Evolutionary conservation across 2,888 invertebrate species (phyloP).

Genomic region (Euspilapteryx auroguttella): DNA sequence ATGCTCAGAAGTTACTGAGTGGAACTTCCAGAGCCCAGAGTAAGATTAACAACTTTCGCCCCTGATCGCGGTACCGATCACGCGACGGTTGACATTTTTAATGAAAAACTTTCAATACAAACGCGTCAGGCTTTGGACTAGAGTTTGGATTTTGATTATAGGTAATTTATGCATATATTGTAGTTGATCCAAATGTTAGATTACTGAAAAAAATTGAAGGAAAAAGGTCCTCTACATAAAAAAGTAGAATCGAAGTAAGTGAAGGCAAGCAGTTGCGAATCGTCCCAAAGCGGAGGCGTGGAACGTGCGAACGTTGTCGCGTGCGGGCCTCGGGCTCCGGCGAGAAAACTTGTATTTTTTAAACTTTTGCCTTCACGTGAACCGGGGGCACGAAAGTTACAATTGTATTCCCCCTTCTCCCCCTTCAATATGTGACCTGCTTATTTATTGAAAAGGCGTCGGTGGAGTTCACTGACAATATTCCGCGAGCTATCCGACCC

Average conservation of each 20-base stretch:
- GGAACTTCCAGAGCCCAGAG: constrained; percentile 32
- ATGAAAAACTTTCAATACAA: constrained; percentile 26
- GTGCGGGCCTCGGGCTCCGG: constrained; percentile 12
- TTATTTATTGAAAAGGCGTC: constrained; percentile 57
- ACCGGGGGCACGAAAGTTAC: constrained; percentile 50
- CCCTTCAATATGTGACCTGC: constrained; percentile 61
- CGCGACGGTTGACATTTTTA: constrained; percentile 31
- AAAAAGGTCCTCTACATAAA: no score
- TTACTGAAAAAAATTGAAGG: no score
- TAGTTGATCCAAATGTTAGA: no score
- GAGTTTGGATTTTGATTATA: no score
- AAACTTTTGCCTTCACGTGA: constrained; percentile 52
- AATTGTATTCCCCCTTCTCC: constrained; percentile 54
- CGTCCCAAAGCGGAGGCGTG: constrained; percentile 14
- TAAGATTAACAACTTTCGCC: constrained; percentile 52
- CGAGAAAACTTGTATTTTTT: constrained; percentile 54
- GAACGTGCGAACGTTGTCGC: constrained; percentile 11
- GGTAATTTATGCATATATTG: no score
- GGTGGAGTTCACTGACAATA: constrained; percentile 56
- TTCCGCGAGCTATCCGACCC: constrained; percentile 44
- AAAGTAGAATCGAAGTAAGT: no score
- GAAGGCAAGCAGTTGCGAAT: constrained; percentile 11
- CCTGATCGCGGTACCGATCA: constrained; percentile 33
- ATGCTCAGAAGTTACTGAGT: constrained; percentile 33
- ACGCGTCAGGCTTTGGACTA: no score